Evolutionary conservation across 1,140 invertebrate species (phyloP), one percentile per base, ranked within the genome.

Genomic region (Bathynomus jamesi): DNA sequence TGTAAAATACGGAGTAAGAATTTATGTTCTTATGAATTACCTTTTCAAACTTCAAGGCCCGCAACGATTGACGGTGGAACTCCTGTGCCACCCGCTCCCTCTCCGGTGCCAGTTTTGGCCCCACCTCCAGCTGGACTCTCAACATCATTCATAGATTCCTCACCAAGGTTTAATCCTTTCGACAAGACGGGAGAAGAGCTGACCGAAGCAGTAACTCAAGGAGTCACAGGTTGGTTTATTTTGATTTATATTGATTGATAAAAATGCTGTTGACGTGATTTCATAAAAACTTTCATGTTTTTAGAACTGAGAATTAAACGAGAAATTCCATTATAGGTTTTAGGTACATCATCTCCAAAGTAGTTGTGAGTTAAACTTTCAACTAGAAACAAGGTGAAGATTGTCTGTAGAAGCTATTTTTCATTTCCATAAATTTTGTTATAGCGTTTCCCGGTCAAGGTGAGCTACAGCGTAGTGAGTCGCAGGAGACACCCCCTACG

Each of bases 401-500:
- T n/a, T n/a, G n/a, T n/a, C n/a, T n/a, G n/a, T n/a, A n/a, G n/a
- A n/a, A n/a, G n/a, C n/a, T n/a, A n/a, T n/a, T n/a, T n/a, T n/a
- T n/a, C n/a, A n/a, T n/a, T n/a, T n/a, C n/a, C n/a, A 40, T 8
- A 40, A 40, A 40, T 40, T 40, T 40, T 40, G 32, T 40, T 40
- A 17, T 40, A 40, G 32, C 32, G 7, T 40, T 40, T 17, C 32
- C 32, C 17, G 32, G 32, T 40, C 32, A 40, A 40, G 77, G 69
- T 2, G 75, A 28, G 69, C 73, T 80, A 32, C 78, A 82, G 79
- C 79, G 88, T 67, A 85, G 86, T 3, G 88, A 89, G 74, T 89
- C 88, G 76, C 84, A 90, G 82, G 90, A 94, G 82, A 92, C 90
- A 30, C 92, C 90, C 32, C 91, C 91, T 4, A 95, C 92, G 17